phyloP scores from a whole-genome alignment of 2,888 invertebrate genomes.

The Steinernema hermaphroditum region DNA sequence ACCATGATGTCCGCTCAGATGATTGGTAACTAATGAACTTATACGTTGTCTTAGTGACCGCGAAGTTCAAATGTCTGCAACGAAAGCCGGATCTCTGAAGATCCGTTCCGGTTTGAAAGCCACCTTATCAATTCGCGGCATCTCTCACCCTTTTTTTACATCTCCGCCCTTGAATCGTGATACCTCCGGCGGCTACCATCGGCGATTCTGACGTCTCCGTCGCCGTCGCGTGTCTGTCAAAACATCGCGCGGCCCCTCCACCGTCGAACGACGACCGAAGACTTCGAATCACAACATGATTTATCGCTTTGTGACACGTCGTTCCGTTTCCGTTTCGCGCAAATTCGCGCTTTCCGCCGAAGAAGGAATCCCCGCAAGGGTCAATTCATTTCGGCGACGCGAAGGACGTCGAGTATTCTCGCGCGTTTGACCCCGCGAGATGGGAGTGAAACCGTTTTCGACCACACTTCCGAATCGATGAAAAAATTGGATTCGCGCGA shows the following conservation, averaged over 20 bases:
- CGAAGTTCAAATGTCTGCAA: too few relatives aligned
- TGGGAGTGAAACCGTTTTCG: neutral
- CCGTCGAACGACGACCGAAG: neutral
- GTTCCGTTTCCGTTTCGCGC: slow-evolving; percentile 19
- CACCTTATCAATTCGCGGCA: too few relatives aligned
- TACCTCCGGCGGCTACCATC: too few relatives aligned
- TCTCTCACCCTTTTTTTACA: too few relatives aligned
- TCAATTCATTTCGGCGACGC: slow-evolving; percentile 2
- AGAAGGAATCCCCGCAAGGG: neutral
- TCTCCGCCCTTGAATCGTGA: too few relatives aligned
- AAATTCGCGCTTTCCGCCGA: neutral
- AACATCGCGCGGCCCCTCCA: neutral
- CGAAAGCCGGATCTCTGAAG: too few relatives aligned
- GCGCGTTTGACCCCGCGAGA: slow-evolving; percentile 11
- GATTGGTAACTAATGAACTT: too few relatives aligned
- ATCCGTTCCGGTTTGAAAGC: too few relatives aligned
- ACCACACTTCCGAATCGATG: neutral
- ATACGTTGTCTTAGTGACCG: too few relatives aligned
- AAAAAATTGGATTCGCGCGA: neutral
- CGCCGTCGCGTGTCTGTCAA: neutral
- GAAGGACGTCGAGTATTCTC: neutral
- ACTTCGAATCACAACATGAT: neutral
- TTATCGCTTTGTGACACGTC: slow-evolving; percentile 18
- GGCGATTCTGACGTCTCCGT: neutral
- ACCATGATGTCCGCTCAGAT: too few relatives aligned